Percentiles rank a stretch among this genome's conserved stretches.
Evolutionary conservation across 2,113 vertebrate species (phyloP).

Genomic region (Haemorhous mexicanus): DNA sequence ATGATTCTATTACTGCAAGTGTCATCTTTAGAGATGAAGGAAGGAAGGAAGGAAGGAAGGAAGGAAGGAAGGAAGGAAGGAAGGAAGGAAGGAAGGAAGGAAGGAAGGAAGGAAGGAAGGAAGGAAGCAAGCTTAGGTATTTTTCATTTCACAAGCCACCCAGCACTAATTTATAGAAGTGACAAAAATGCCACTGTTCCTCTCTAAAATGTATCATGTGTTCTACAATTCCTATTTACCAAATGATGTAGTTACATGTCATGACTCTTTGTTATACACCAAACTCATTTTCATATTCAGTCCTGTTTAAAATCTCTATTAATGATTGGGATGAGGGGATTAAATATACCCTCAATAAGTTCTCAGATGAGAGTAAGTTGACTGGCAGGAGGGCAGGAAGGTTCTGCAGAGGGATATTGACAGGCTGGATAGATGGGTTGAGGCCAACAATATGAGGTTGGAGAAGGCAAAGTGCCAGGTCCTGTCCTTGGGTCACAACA

Average conservation of each 20-base stretch:
- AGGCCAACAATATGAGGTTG: fast-evolving
- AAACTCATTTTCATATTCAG: neutral
- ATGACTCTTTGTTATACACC: neutral
- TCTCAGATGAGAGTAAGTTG: neutral
- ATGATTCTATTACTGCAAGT: neutral
- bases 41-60: neutral
- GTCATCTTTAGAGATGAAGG: neutral
- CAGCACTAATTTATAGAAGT: neutral
- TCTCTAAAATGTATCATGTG: neutral
- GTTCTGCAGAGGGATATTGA: neutral
- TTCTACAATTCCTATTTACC: neutral
- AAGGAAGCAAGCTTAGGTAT: neutral
- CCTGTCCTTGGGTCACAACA: neutral
- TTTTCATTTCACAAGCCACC: neutral
- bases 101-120: neutral
- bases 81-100: neutral
- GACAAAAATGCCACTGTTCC: neutral
- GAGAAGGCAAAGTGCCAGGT: neutral
- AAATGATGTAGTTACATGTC: neutral
- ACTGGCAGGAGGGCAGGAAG: neutral
- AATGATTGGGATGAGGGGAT: neutral
- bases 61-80: neutral
- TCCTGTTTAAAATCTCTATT: neutral
- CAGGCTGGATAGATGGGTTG: neutral
- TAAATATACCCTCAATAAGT: neutral